Conservation (phyloP, 2,888 invertebrate genomes). For the Busseola fusca region DNA sequence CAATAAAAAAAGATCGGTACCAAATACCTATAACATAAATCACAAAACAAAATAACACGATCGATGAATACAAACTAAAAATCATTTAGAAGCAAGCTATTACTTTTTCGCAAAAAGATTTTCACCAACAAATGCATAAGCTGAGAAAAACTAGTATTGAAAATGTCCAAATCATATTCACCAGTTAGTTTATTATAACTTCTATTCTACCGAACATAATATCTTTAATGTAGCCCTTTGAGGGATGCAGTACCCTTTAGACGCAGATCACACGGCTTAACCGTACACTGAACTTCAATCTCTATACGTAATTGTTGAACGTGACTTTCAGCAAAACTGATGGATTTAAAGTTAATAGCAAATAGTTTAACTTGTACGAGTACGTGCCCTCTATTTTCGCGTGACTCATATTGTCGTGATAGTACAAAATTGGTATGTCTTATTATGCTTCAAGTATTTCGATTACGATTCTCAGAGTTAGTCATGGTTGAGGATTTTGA, state of each 20-base stretch:
- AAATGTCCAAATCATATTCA: no score
- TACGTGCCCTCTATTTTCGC: constrained; percentile 27
- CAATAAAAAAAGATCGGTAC: no score
- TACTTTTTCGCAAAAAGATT: no score
- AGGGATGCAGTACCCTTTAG: constrained; percentile 1
- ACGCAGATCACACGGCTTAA: constrained; percentile 29
- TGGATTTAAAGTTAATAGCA: constrained; percentile 52
- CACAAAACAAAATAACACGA: no score
- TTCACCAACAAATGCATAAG: no score
- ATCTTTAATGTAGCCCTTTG: neutral
- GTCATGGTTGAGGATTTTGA: constrained; percentile 6
- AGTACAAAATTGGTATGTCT: constrained; percentile 45
- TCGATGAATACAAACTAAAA: no score
- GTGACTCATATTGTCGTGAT: constrained; percentile 47
- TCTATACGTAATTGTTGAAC: constrained; percentile 59
- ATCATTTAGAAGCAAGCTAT: no score
- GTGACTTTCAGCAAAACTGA: constrained; percentile 51
- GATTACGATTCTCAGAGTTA: constrained; percentile 18
- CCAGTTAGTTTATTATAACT: no score
- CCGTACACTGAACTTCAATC: constrained; percentile 54
- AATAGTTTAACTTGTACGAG: constrained; percentile 44
- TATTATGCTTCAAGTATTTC: constrained; percentile 36
- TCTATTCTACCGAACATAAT: neutral
- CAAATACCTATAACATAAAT: no score
- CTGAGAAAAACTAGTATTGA: no score